Base-by-base conservation (phyloP, 2,797 vertebrate genomes). In the Aldrovandia affinis region DNA sequence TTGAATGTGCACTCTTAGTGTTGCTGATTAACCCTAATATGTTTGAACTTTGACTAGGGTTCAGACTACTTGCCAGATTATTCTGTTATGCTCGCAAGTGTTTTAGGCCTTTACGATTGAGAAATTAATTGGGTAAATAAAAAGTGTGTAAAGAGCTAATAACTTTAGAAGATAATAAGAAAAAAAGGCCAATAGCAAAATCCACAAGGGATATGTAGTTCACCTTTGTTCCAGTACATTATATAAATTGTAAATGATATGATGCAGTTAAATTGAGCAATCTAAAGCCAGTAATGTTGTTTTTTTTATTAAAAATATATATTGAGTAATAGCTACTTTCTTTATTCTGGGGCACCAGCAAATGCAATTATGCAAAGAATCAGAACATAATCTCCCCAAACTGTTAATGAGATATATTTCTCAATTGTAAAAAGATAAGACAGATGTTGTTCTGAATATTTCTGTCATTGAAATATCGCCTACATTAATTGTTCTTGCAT, bases 241-340 rank as follows among this genome's bases (percentile, higher is more conserved):
- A 52, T 84, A 61, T 83, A 15, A 78, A 59, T 83, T 83, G 33
- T n/a, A 52, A 44, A 52, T 83, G 15, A 80, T 50, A 80, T 61
- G 59, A 57, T 52, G 80, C 42, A 52, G 57, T 47, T 83, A 36
- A n/a, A 77, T 85, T 75, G 54, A 59, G 18, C 54, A 65, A 79
- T 79, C 47, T 52, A 28, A 82, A 54, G n/a, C 30, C 15, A 52
- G 50, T 33, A 54, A 30, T 77, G 8, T 44, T n/a, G 1, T 47
- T 15, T 77, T 54, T 33, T 14, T 7, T 42, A 75, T 42, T 20
- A 14, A 47, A 52, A 52, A 54, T 33, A 47, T 54, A 30, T 54
- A 79, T 52, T 54, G 28, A 79, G 50, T 2, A 79, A 28, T 55
- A 33, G 30, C 28, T 33, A 79, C 14, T 52, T 52, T 8, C 47